Evolutionary conservation across 2,797 vertebrate genomes (phyloP).

Genomic region (Naso thynnoides): DNA sequence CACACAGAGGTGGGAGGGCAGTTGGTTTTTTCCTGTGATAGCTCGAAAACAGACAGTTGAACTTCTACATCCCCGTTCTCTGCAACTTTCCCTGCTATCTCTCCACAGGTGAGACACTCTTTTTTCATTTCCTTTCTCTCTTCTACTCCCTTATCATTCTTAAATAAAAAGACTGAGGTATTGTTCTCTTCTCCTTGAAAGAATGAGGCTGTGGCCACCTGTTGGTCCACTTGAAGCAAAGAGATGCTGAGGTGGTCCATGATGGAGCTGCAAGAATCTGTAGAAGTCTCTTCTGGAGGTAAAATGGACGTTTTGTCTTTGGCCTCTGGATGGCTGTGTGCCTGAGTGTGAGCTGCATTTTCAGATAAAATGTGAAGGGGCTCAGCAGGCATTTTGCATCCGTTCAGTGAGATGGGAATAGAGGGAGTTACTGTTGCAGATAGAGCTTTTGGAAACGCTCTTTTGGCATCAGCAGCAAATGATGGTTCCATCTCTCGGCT

Average conservation of each 20-base stretch:
- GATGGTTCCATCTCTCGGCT: conserved; percentile 14
- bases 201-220: conserved; percentile 32
- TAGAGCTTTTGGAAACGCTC: not conserved
- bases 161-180: not conserved
- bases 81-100: not conserved
- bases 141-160: conserved; percentile 7
- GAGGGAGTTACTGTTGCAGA: not conserved
- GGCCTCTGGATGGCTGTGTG: conserved; percentile 5
- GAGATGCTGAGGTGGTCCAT: conserved; percentile 77
- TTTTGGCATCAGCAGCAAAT: not conserved
- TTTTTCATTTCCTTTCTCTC: conserved; percentile 2
- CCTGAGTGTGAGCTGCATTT: conserved; percentile 3
- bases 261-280: conserved; percentile 43
- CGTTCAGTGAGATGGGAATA: conserved; percentile 13
- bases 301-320: conserved; percentile 23
- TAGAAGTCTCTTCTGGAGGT: conserved; percentile 27
- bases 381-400: conserved; percentile 14
- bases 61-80: conserved; percentile 10
- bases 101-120: not conserved
- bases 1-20: not conserved
- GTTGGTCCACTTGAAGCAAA: conserved; percentile 66
- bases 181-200: conserved; percentile 37
- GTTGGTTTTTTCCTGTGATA: conserved; percentile 19
- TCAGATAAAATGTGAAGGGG: conserved; percentile 14
- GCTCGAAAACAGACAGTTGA: conserved; percentile 27